Conservation (phyloP, 64 coral and sea anemone genomes). For the Dendronephthya gigantea region DNA sequence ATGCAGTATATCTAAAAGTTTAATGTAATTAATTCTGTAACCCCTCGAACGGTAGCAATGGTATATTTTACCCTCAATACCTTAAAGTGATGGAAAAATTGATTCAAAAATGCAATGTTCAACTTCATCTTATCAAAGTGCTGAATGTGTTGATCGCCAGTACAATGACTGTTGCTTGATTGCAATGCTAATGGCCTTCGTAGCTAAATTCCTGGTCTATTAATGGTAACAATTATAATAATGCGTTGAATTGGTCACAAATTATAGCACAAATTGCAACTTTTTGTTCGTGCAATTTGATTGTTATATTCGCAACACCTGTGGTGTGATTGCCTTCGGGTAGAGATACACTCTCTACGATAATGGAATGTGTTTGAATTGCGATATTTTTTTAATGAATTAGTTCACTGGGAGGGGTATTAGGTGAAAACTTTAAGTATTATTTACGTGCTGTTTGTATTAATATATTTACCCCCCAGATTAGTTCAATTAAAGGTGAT, state of each 20-base stretch:
- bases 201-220: not conserved
- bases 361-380: not conserved
- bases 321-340: not conserved
- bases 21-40: no score
- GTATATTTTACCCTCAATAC: no score
- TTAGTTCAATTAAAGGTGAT: not conserved
- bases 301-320: not conserved
- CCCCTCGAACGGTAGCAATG: no score
- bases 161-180: no score
- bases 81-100: no score
- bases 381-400: not conserved
- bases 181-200: no score
- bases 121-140: no score
- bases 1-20: no score
- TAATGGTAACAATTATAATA: not conserved
- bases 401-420: slow-evolving; percentile 1
- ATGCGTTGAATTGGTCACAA: not conserved
- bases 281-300: not conserved
- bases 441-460: not conserved
- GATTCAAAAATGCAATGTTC: no score
- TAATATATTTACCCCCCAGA: not conserved
- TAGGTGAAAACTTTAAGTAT: not conserved
- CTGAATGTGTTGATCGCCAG: no score
- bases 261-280: not conserved
- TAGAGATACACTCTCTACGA: not conserved